Conservation (phyloP, 2,113 vertebrate species). For the Speoplatyrhinus poulsoni region DNA sequence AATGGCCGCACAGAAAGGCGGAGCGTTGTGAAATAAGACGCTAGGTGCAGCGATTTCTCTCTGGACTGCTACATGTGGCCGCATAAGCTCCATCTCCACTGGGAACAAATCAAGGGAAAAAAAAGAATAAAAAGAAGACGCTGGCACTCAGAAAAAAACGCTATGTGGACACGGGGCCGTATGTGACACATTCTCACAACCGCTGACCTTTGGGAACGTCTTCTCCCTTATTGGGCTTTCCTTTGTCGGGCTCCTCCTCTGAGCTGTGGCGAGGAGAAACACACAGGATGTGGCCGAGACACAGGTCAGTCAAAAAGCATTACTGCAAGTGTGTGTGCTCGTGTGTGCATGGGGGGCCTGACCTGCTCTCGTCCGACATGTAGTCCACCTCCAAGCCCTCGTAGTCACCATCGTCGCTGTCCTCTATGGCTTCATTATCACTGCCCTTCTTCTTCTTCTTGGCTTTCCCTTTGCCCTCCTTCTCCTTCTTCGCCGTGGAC, state of each 20-base stretch:
- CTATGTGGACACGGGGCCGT: too few species aligned
- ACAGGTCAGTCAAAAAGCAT: neutral
- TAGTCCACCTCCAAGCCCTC: conserved; percentile 93
- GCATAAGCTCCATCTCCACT: too few species aligned
- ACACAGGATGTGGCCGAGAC: neutral
- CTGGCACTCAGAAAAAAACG: too few species aligned
- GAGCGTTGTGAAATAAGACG: too few species aligned
- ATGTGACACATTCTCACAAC: neutral
- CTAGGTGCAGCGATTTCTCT: too few species aligned
- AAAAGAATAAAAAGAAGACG: too few species aligned
- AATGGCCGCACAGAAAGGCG: too few species aligned
- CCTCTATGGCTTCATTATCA: conserved; percentile 83
- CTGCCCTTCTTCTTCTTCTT: conserved; percentile 78
- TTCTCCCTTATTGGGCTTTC: conserved; percentile 80
- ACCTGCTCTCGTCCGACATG: conserved; percentile 93
- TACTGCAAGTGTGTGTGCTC: neutral
- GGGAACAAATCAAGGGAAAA: too few species aligned
- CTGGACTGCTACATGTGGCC: too few species aligned
- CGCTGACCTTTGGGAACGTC: conserved; percentile 83
- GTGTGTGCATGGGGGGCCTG: neutral
- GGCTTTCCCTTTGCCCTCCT: conserved; percentile 72
- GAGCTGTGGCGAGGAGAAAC: conserved; percentile 69
- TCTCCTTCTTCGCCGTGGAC: conserved; percentile 64
- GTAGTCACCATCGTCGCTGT: conserved; percentile 90
- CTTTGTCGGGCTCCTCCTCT: conserved; percentile 80